phyloP scores from a whole-genome alignment of 2,888 invertebrate genomes.

The Pediacus dermestoides region DNA sequence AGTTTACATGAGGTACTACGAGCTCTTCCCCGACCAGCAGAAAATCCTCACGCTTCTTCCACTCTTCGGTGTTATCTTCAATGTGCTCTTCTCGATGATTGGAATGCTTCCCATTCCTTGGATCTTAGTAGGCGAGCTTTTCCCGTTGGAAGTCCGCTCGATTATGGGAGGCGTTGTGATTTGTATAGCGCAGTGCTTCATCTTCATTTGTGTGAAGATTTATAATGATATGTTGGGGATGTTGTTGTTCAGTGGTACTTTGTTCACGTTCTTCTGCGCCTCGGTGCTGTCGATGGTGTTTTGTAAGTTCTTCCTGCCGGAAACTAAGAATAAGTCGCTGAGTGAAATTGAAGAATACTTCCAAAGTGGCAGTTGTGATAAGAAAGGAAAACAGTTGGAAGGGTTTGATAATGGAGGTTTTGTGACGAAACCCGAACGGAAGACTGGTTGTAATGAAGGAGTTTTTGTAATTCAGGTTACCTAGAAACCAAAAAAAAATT shows the following conservation, averaged over 20 bases:
- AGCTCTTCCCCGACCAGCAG: constrained; percentile 34
- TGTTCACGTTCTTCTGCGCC: constrained; percentile 61
- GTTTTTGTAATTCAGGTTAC: neutral
- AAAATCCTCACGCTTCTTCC: constrained; percentile 47
- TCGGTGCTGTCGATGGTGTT: constrained; percentile 61
- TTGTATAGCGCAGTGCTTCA: constrained; percentile 65
- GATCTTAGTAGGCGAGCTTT: constrained; percentile 72
- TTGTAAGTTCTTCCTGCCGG: constrained; percentile 60
- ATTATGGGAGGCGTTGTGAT: constrained; percentile 68
- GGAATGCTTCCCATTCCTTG: constrained; percentile 71
- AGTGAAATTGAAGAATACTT: constrained; percentile 66
- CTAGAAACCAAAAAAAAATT: neutral
- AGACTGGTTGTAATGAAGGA: neutral
- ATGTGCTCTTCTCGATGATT: constrained; percentile 71
- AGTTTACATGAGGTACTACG: constrained; percentile 44
- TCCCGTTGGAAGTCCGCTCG: constrained; percentile 65
- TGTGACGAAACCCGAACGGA: neutral
- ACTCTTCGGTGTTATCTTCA: constrained; percentile 61
- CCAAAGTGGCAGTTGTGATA: too few relatives aligned
- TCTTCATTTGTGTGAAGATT: constrained; percentile 68
- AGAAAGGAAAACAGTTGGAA: constrained; percentile 9
- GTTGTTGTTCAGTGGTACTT: constrained; percentile 60
- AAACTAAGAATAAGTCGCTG: constrained; percentile 66
- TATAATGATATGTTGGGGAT: constrained; percentile 61
- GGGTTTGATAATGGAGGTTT: constrained; percentile 3